Conservation (phyloP, 2,888 invertebrate genomes). For the Acanthopleura granulata region DNA sequence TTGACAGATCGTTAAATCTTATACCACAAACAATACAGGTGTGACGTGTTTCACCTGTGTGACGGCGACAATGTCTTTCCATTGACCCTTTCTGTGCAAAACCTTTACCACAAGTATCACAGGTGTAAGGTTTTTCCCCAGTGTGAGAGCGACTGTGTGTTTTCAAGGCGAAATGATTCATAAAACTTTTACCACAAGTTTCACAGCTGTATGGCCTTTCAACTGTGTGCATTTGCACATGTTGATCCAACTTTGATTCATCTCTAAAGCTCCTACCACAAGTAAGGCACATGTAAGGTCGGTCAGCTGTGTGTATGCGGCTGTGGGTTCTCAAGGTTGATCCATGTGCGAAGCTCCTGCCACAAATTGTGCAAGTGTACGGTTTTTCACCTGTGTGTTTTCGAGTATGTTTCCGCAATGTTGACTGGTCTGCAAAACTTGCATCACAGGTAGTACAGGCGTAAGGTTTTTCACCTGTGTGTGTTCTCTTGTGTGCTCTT, state of each 20-base stretch:
- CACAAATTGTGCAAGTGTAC: neutral
- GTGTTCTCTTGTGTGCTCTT: no score
- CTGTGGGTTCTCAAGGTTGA: neutral
- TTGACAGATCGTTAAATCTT: neutral
- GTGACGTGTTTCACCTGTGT: neutral
- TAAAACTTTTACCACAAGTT: no score
- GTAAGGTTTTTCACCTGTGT: no score
- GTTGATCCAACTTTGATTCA: neutral
- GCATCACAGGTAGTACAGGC: no score
- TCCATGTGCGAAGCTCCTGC: neutral
- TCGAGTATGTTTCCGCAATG: no score
- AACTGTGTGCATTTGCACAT: neutral
- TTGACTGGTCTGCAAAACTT: no score
- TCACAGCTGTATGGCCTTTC: neutral
- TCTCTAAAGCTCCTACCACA: neutral
- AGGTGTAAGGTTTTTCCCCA: neutral
- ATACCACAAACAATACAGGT: constrained; percentile 2
- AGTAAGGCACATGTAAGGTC: neutral
- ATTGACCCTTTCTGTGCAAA: neutral
- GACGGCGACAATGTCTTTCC: neutral
- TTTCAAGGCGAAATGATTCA: no score
- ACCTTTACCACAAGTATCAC: neutral
- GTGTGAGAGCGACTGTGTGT: no score
- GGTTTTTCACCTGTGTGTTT: no score
- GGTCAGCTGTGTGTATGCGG: neutral